These are phyloP conservation scores for Kryphioiulus occultus DNA, from an alignment of 2,888 invertebrate genomes.

Conservation along the genomic window DNA sequence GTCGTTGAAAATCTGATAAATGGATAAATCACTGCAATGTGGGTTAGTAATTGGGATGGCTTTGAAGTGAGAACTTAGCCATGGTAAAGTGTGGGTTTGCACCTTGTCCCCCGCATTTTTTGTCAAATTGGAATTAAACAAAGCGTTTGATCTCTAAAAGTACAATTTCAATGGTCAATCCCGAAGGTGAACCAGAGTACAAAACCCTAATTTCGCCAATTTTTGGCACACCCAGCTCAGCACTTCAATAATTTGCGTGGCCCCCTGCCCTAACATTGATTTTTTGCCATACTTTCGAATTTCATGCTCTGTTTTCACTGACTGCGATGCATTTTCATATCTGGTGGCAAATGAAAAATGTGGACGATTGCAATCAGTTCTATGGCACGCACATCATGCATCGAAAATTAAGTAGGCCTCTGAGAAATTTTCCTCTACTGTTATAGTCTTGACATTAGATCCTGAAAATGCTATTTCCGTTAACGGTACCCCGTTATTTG, in stretches of 20 bases:
- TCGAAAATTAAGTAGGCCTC: not conserved
- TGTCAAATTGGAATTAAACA: not conserved
- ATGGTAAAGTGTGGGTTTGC: not conserved
- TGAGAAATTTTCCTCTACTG: not conserved
- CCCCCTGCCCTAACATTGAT: not conserved
- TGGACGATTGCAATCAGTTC: not conserved
- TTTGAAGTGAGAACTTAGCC: not conserved
- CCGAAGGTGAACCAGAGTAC: not conserved
- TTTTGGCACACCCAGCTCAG: not conserved
- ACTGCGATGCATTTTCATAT: not conserved
- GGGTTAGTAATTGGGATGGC: not conserved
- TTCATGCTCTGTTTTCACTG: not conserved
- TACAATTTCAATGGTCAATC: not conserved
- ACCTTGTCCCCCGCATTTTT: not conserved
- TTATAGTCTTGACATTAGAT: constrained; percentile 1
- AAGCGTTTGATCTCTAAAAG: not conserved
- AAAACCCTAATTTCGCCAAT: not conserved
- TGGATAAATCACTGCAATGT: not conserved
- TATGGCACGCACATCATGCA: not conserved
- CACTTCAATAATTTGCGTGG: too few relatives aligned
- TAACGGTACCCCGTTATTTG: not conserved
- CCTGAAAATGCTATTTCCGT: not conserved
- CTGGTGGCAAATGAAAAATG: not conserved
- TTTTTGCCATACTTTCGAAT: not conserved
- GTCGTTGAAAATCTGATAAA: too few relatives aligned